A percentile compares a stretch with the other conserved stretches of the same genome.
Conservation (phyloP, 2,888 invertebrate genomes). For the Eupelmus urozonus region DNA sequence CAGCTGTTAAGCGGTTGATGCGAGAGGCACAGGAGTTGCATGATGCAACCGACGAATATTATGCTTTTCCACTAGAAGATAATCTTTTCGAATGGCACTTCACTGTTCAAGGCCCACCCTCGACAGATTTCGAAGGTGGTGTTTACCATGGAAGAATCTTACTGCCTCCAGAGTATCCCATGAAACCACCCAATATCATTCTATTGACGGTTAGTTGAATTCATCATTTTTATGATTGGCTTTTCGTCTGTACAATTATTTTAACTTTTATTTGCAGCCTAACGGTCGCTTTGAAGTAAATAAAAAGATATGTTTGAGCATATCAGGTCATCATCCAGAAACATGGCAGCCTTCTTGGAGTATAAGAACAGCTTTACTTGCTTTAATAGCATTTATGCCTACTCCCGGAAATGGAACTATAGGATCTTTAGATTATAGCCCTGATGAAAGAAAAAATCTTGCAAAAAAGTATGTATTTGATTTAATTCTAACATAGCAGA, state of each 20-base stretch:
- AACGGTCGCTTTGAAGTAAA: slow-evolving; percentile 96
- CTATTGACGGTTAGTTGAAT: slow-evolving; percentile 85
- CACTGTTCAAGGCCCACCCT: slow-evolving; percentile 92
- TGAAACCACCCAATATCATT: slow-evolving; percentile 98
- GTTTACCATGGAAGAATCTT: slow-evolving; percentile 95
- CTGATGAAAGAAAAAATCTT: slow-evolving; percentile 88
- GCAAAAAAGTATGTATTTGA: slow-evolving; percentile 86
- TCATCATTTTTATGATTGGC: neutral
- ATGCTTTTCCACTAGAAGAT: slow-evolving; percentile 93
- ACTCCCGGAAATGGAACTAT: slow-evolving; percentile 93
- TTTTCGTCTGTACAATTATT: neutral
- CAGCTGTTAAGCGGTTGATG: slow-evolving; percentile 95
- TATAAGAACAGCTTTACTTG: slow-evolving; percentile 93
- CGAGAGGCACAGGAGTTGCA: slow-evolving; percentile 92
- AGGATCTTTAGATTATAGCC: slow-evolving; percentile 92
- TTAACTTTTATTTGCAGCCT: slow-evolving; percentile 80
- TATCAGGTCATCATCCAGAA: slow-evolving; percentile 98
- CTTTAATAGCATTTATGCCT: slow-evolving; percentile 96
- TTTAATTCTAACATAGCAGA: too few species aligned
- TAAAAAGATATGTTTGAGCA: slow-evolving; percentile 96
- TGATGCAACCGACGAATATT: slow-evolving; percentile 92
- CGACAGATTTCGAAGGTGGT: slow-evolving; percentile 93
- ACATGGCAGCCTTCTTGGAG: slow-evolving; percentile 99
- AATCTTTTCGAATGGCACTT: slow-evolving; percentile 99
- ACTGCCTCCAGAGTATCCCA: slow-evolving; percentile 95